These are phyloP conservation scores for Drosophila silvestris DNA, from an alignment of 2,888 invertebrate genomes.

Conservation along the genomic window DNA sequence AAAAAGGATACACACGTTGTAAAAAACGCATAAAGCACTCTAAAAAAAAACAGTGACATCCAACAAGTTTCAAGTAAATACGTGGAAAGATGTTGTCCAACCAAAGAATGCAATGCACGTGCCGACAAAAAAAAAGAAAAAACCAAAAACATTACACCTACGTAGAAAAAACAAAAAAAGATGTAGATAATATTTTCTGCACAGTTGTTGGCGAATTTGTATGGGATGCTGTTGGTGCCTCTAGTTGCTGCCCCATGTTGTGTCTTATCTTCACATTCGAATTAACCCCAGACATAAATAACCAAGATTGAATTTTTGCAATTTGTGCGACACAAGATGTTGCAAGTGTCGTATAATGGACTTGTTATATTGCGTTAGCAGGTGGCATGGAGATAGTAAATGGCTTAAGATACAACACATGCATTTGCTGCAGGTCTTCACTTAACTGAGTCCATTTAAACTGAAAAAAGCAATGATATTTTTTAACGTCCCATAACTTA, in stretches of 20 bases:
- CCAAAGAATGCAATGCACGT: slow-evolving; percentile 12
- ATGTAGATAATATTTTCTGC: slow-evolving; percentile 61
- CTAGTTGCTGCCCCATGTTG: slow-evolving; percentile 47
- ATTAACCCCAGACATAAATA: slow-evolving; percentile 71
- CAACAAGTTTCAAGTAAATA: slow-evolving; percentile 44
- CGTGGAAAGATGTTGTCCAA: slow-evolving; percentile 20
- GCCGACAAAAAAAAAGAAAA: neutral
- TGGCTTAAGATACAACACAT: neutral
- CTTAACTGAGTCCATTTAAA: neutral
- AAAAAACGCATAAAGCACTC: slow-evolving; percentile 73
- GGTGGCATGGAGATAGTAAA: neutral
- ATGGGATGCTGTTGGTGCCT: slow-evolving; percentile 50
- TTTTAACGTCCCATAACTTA: too few relatives aligned
- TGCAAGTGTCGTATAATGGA: slow-evolving; percentile 1
- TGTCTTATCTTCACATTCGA: slow-evolving; percentile 73
- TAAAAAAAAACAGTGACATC: slow-evolving; percentile 44
- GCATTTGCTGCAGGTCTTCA: neutral
- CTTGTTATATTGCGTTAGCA: neutral
- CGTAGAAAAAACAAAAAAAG: slow-evolving; percentile 42
- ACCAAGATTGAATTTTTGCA: slow-evolving; percentile 69
- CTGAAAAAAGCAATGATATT: too few relatives aligned
- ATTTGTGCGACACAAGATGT: slow-evolving; percentile 29
- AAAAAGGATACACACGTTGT: slow-evolving; percentile 65
- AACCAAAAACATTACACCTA: neutral
- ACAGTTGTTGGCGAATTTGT: slow-evolving; percentile 47